Evolutionary conservation across 2,113 vertebrate species (phyloP).

Genomic region (Condylura cristata): DNA sequence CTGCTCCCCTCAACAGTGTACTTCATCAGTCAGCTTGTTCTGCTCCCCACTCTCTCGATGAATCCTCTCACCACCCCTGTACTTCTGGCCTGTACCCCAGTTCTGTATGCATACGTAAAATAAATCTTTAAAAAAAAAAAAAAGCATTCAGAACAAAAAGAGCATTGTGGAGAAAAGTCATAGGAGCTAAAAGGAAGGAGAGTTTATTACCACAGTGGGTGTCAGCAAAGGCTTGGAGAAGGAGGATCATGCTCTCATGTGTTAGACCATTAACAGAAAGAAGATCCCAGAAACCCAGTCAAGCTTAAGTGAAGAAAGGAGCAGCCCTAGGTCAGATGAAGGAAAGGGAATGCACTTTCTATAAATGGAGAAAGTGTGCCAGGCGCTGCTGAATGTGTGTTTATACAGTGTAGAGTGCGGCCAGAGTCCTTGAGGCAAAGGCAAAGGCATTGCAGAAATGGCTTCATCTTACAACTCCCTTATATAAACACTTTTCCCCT

Average conservation of each 20-base stretch:
- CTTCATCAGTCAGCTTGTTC: too few species aligned
- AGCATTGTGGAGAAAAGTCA: neutral
- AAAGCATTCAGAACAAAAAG: too few species aligned
- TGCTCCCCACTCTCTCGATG: too few species aligned
- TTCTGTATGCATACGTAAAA: too few species aligned
- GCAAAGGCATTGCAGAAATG: too few species aligned
- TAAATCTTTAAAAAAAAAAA: neutral
- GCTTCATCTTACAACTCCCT: neutral
- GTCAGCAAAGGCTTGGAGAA: neutral
- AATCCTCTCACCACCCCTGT: too few species aligned
- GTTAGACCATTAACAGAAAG: neutral
- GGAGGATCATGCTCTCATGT: neutral
- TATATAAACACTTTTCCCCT: slow-evolving; percentile 9
- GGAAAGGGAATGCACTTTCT: neutral
- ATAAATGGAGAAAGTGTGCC: neutral
- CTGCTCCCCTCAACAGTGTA: too few species aligned
- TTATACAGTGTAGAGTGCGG: neutral
- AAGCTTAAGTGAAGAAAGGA: neutral
- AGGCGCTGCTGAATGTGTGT: neutral
- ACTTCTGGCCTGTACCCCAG: too few species aligned
- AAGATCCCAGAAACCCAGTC: neutral
- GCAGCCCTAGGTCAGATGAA: neutral
- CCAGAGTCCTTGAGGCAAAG: neutral
- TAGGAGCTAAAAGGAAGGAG: neutral
- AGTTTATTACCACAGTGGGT: neutral